Conservation (phyloP, 2,113 vertebrate genomes). For the Hippoglossus stenolepis region DNA sequence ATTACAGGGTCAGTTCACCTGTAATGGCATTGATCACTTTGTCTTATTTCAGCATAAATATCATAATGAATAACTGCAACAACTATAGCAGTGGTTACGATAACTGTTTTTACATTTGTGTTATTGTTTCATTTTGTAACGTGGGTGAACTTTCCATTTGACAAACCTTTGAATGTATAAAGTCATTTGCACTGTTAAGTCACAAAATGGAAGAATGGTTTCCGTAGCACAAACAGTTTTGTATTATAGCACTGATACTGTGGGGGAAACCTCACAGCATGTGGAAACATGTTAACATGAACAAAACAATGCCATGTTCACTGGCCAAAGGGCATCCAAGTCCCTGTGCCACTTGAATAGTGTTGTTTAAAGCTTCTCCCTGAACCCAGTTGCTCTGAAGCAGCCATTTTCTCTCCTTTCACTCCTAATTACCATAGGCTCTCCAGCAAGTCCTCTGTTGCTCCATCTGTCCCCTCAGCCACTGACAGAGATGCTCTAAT, state of each 20-base stretch:
- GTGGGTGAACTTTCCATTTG: background rate
- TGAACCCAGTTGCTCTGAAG: slow-evolving; percentile 76
- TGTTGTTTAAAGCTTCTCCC: slow-evolving; percentile 77
- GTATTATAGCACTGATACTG: slow-evolving; percentile 28
- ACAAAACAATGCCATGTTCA: slow-evolving; percentile 75
- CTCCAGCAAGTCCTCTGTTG: slow-evolving; percentile 82
- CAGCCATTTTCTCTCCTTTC: slow-evolving; percentile 78
- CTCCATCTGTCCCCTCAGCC: slow-evolving; percentile 85
- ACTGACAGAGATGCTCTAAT: slow-evolving; percentile 80
- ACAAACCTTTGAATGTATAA: too few relatives aligned
- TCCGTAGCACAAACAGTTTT: background rate
- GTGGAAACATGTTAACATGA: slow-evolving; percentile 74
- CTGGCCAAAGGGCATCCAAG: slow-evolving; percentile 74
- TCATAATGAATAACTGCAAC: too few relatives aligned
- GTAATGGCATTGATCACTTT: background rate
- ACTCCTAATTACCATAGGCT: slow-evolving; percentile 83
- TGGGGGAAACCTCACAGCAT: slow-evolving; percentile 60
- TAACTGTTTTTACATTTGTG: background rate
- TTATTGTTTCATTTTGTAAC: background rate
- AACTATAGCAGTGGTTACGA: too few relatives aligned
- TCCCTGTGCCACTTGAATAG: slow-evolving; percentile 69
- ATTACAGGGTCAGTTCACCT: background rate
- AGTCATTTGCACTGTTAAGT: background rate
- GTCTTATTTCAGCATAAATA: background rate
- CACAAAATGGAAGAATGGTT: background rate